Evolutionary conservation across 2,113 vertebrate genomes (phyloP).

Genomic region (Nycticorax nycticorax): DNA sequence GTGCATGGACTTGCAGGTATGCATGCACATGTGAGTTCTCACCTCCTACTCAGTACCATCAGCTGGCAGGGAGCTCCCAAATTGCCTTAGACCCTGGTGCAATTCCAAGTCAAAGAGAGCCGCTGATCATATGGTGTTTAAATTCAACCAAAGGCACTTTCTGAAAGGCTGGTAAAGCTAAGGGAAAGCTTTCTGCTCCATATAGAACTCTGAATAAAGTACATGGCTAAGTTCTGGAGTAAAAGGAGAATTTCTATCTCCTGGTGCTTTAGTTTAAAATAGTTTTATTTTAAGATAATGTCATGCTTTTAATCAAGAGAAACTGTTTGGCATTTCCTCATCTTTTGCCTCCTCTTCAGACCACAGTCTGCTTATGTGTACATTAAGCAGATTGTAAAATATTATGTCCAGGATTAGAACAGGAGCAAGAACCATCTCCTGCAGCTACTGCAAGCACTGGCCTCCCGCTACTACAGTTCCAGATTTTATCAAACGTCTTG

Average conservation of each 20-base stretch:
- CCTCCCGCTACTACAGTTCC: background rate
- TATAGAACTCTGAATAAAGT: background rate
- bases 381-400: background rate
- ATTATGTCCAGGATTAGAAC: accelerated
- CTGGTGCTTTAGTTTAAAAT: background rate
- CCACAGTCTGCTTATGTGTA: background rate
- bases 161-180: background rate
- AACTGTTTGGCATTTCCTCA: background rate
- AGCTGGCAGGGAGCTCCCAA: background rate
- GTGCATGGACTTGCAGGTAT: background rate
- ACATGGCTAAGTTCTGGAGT: accelerated
- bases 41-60: background rate
- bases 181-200: background rate
- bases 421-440: background rate
- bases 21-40: background rate
- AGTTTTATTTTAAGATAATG: background rate
- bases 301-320: background rate
- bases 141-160: background rate
- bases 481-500: background rate
- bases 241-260: background rate
- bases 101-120: background rate
- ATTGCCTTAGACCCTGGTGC: background rate
- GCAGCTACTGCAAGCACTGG: background rate
- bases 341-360: background rate
- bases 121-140: background rate